A percentile compares a stretch with the other conserved stretches of the same genome.
phyloP scores from a whole-genome alignment of 2,888 invertebrate species.

The Amphipoea lucens region DNA sequence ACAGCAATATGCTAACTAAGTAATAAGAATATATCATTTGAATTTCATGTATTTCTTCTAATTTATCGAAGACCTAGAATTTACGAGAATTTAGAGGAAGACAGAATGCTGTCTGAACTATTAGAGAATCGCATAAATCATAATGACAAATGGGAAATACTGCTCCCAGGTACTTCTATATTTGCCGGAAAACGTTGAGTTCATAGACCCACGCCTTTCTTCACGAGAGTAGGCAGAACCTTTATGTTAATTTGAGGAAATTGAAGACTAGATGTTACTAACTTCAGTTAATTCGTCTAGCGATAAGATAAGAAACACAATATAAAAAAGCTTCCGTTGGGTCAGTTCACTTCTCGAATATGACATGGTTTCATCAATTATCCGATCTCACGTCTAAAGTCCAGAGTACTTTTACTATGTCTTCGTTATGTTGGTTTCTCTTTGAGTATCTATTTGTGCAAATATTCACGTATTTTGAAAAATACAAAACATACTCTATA shows the following conservation, averaged over 20 bases:
- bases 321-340: neutral
- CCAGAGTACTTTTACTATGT: neutral
- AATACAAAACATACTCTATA: neutral
- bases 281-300: neutral
- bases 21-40: conserved; percentile 54
- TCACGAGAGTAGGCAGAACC: neutral
- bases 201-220: neutral
- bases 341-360: neutral
- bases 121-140: neutral
- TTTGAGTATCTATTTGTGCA: neutral
- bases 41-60: conserved; percentile 44
- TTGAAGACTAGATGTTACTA: neutral
- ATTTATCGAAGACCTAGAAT: conserved; percentile 34
- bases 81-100: neutral
- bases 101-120: neutral
- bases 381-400: neutral
- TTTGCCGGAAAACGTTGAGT: neutral
- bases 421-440: neutral
- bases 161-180: neutral
- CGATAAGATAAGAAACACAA: neutral
- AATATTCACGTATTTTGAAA: neutral
- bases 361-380: neutral
- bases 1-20: conserved; percentile 45
- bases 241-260: neutral
- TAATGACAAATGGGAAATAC: neutral